A percentile compares a stretch with the other conserved stretches of the same genome.
Evolutionary conservation across 2,113 vertebrate genomes (phyloP).

Genomic region (Daboia siamensis): DNA sequence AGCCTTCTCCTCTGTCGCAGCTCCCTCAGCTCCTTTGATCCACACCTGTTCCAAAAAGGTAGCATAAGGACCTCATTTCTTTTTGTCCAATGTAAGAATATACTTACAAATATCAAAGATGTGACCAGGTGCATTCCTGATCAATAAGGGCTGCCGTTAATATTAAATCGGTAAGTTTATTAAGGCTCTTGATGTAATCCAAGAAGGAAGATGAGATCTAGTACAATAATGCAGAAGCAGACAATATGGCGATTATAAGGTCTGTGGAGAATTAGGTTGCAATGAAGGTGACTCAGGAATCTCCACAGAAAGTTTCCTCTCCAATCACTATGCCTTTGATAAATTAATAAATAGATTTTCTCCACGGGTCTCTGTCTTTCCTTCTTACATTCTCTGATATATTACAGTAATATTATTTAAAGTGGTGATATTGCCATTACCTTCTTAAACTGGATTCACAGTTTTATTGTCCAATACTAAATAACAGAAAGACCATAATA

Average conservation of each 20-base stretch:
- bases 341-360: neutral
- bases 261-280: neutral
- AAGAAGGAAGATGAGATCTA: neutral
- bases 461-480: neutral
- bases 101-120: fast-evolving
- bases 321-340: neutral
- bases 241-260: neutral
- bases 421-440: neutral
- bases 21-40: fast-evolving
- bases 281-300: neutral
- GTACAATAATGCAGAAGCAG: neutral
- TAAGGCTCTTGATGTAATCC: neutral
- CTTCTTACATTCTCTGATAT: no score
- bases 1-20: neutral
- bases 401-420: no score
- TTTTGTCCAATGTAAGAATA: fast-evolving
- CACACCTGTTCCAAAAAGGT: constrained; percentile 42
- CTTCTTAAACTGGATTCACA: neutral
- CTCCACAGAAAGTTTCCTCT: neutral
- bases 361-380: neutral
- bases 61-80: fast-evolving
- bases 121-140: neutral
- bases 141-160: neutral
- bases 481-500: neutral
- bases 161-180: neutral